Conservation (phyloP, 92 coral and sea anemone species). For the Paragorgia papillata region DNA sequence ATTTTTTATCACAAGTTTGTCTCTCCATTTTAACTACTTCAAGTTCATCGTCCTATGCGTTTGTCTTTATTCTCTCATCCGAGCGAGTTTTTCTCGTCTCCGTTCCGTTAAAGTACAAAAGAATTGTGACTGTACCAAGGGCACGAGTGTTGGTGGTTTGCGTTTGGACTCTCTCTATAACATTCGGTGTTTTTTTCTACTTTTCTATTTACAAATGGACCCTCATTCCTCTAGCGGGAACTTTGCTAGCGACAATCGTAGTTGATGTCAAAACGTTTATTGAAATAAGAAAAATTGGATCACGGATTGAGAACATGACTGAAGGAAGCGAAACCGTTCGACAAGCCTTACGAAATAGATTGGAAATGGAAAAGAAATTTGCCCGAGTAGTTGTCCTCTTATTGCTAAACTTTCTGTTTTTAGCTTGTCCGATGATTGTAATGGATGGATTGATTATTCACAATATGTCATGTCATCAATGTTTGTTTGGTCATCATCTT, state of each 20-base stretch:
- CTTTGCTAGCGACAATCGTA: neutral
- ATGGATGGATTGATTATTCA: neutral
- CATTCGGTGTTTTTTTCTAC: neutral
- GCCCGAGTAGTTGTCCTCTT: conserved; percentile 7
- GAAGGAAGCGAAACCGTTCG: neutral
- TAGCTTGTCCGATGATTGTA: neutral
- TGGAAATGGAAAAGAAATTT: neutral
- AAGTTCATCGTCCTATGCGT: no score
- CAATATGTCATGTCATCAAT: neutral
- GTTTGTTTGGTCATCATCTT: no score
- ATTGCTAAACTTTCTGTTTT: neutral
- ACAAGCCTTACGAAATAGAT: neutral
- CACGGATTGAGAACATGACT: neutral
- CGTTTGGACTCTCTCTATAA: neutral
- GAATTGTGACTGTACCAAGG: neutral
- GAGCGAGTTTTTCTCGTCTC: conserved; percentile 6
- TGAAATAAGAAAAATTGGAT: neutral
- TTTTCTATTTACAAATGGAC: neutral
- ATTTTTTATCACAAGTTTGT: no score
- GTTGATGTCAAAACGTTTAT: neutral
- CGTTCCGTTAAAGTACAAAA: conserved; percentile 2
- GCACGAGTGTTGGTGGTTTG: neutral
- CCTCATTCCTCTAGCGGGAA: neutral
- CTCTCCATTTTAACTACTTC: no score
- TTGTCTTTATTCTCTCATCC: conserved; percentile 3